Evolutionary conservation across 2,797 vertebrate species (phyloP), one percentile per base, ranked within the genome.

Genomic region (Rhabdophis nuchalis): DNA sequence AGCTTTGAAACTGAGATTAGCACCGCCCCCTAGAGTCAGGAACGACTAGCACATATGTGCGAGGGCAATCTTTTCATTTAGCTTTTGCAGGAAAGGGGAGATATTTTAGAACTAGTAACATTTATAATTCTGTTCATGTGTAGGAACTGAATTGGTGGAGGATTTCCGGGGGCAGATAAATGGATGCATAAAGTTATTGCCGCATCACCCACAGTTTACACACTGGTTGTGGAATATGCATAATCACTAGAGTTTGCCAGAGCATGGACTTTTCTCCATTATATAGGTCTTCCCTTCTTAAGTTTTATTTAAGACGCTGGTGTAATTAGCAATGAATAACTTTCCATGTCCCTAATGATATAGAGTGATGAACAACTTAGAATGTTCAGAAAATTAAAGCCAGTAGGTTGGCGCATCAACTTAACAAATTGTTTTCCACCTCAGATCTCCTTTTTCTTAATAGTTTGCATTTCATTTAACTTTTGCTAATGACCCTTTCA

Each of bases 381-480:
- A 54, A 58, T 14, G 27, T 50, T 88, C 90, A 88, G n/a, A 91
- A 54, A 92, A 91, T 1, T 68, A 16, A 91, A 90, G 58, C 89
- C 61, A 94, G 58, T 77, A 5, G 92, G 87, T 68, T 4, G 93
- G 86, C 87, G 6, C 94, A 57, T 90, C 89, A 52, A 36, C 82
- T 93, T 94, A 91, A 27, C 57, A 91, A 91, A 93, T 93, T 95
- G 94, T 85, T 93, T 89, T 27, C 50, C 93, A 95, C 86, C 68
- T 85, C 60, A 46, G 46, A 92, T 41, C 91, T 85, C 92, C 90
- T 77, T 95, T 88, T 58, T 77, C 64, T 95, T 95, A 96, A 91
- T 92, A 93, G 93, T 54, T 57, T 95, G 86, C 29, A 94, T 95
- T 94, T 94, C 94, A 92, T 86, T 95, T 91, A 91, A 93, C 54